These are phyloP conservation scores for Melospiza georgiana DNA, from an alignment of 2,113 vertebrate genomes.

Conservation along the genomic window DNA sequence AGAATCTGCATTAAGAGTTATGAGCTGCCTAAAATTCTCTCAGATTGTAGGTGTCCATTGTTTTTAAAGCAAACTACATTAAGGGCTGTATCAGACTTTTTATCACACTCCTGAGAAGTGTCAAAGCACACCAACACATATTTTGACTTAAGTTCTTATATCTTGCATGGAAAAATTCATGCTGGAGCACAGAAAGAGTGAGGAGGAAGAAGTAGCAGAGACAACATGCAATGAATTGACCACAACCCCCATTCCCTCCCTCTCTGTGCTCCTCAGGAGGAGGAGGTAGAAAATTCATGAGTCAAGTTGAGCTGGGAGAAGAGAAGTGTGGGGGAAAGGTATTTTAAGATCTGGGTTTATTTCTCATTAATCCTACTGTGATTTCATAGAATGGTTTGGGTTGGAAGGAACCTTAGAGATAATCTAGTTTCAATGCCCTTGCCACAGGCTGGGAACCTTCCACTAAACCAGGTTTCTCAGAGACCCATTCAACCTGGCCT, in stretches of 20 bases:
- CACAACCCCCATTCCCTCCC: not conserved
- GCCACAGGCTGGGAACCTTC: not conserved
- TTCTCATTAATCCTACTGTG: not conserved
- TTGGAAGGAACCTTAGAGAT: not conserved
- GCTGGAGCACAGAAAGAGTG: not conserved
- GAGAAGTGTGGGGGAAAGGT: not conserved
- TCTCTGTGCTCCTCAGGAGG: not conserved
- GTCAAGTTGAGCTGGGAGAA: not conserved
- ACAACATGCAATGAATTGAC: not conserved
- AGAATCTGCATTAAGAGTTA: not conserved
- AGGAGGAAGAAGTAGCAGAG: not conserved
- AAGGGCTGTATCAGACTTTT: not conserved
- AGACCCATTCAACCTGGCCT: not conserved
- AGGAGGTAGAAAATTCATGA: not conserved
- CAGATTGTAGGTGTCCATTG: fast-evolving
- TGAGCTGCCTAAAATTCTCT: not conserved
- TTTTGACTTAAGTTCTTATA: not conserved
- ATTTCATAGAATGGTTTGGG: not conserved
- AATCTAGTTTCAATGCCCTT: not conserved
- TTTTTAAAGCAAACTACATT: not conserved
- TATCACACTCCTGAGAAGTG: not conserved
- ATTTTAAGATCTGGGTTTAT: not conserved
- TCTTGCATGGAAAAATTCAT: not conserved
- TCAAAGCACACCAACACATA: not conserved
- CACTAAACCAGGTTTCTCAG: not conserved